Evolutionary conservation across 2,113 vertebrate species (phyloP).

Genomic region (Psammodynastes pulverulentus): DNA sequence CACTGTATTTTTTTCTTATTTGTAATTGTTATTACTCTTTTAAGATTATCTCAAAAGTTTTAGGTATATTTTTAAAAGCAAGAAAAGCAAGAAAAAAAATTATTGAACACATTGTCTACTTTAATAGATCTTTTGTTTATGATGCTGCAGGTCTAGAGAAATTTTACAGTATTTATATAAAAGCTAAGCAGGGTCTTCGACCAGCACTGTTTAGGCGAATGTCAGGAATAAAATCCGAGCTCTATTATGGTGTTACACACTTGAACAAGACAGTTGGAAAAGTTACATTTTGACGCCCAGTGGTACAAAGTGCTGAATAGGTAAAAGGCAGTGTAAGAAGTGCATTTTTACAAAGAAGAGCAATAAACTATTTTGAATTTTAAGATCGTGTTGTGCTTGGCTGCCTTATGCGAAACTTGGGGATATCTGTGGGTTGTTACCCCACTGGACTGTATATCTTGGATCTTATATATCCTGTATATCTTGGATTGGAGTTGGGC

Average conservation of each 20-base stretch:
- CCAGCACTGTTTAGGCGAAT: conserved; percentile 29
- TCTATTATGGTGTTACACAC: conserved; percentile 38
- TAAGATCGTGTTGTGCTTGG: conserved; percentile 47
- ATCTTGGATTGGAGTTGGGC: no score
- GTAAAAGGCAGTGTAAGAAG: conserved; percentile 58
- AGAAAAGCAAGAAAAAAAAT: conserved; percentile 51
- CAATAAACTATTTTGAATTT: conserved; percentile 71
- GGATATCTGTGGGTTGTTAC: background rate
- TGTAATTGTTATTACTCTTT: conserved; percentile 74
- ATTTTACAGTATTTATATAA: conserved; percentile 84
- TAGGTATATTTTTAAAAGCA: conserved; percentile 72
- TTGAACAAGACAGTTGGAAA: conserved; percentile 59
- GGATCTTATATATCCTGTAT: background rate
- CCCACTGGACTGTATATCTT: background rate
- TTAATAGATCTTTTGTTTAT: conserved; percentile 68
- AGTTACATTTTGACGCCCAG: conserved; percentile 47
- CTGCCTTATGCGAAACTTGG: background rate
- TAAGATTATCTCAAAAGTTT: conserved; percentile 73
- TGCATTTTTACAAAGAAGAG: conserved; percentile 69
- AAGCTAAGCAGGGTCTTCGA: conserved; percentile 49
- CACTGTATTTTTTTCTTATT: conserved; percentile 80
- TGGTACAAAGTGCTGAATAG: conserved; percentile 57
- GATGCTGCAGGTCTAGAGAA: conserved; percentile 73
- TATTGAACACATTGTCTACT: conserved; percentile 70
- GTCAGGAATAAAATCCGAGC: conserved; percentile 23